A percentile compares a stretch with the other conserved stretches of the same genome.
phyloP scores from a whole-genome alignment of 2,113 vertebrate genomes.

The Dascyllus trimaculatus region DNA sequence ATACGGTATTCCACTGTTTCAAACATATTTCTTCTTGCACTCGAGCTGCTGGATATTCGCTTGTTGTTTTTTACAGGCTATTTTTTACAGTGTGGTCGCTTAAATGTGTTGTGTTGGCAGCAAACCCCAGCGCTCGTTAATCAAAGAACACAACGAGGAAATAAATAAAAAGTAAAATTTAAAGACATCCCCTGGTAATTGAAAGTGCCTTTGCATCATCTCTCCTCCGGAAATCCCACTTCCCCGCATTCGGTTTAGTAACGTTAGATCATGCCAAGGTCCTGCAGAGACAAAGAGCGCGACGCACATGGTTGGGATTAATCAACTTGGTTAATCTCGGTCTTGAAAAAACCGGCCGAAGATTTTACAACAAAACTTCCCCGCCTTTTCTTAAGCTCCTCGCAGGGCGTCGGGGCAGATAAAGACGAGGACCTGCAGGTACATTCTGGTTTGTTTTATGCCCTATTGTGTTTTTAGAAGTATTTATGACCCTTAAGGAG shows the following conservation, averaged over 20 bases:
- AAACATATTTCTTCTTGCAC: no score
- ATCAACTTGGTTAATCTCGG: conserved; percentile 39
- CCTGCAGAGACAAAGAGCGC: conserved; percentile 37
- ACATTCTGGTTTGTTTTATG: conserved; percentile 19
- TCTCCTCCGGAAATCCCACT: conserved; percentile 27
- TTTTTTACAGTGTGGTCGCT: neutral
- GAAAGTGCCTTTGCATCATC: conserved; percentile 44
- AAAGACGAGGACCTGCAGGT: conserved; percentile 22
- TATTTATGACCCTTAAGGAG: conserved; percentile 49
- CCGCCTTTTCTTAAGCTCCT: neutral
- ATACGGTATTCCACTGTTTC: no score
- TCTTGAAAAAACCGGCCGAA: conserved; percentile 29
- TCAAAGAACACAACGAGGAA: conserved; percentile 28
- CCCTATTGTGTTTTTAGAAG: conserved; percentile 39
- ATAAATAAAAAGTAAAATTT: conserved; percentile 17
- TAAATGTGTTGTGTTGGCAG: conserved; percentile 14
- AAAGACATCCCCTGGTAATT: conserved; percentile 41
- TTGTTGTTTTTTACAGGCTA: no score
- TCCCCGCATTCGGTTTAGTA: conserved; percentile 30
- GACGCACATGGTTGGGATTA: conserved; percentile 62
- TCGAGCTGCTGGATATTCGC: no score
- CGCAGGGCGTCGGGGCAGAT: conserved; percentile 12
- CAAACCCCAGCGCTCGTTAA: conserved; percentile 12
- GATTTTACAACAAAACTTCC: conserved; percentile 32
- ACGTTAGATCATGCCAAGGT: conserved; percentile 51